Evolutionary conservation across 1,140 invertebrate genomes (phyloP).

Genomic region (Drosophila navojoa): DNA sequence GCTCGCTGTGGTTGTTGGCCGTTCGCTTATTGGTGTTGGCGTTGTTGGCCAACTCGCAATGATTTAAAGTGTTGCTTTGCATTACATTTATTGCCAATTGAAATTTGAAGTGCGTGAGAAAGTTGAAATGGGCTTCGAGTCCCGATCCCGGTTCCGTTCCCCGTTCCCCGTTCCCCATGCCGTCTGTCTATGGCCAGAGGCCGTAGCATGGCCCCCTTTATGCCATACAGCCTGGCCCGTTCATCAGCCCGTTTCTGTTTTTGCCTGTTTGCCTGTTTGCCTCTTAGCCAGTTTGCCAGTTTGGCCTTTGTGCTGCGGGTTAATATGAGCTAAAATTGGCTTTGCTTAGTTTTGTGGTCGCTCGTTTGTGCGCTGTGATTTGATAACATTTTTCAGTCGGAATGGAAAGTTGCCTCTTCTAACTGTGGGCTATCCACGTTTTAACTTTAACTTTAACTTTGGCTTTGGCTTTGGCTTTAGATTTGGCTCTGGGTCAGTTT

Average conservation of each 20-base stretch:
- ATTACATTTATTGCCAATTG: conserved; percentile 84
- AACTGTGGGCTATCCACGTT: conserved; percentile 37
- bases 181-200: conserved; percentile 46
- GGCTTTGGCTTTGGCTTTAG: conserved; percentile 38
- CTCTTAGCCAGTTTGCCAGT: conserved; percentile 34
- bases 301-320: conserved; percentile 82
- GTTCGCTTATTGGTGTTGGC: conserved; percentile 77
- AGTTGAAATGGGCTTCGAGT: conserved; percentile 69
- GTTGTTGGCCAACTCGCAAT: conserved; percentile 76
- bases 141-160: conserved; percentile 2
- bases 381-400: conserved; percentile 79
- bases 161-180: conserved; percentile 4
- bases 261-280: conserved; percentile 19
- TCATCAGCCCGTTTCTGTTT: conserved; percentile 12
- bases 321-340: conserved; percentile 83
- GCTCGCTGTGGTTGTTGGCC: conserved; percentile 18
- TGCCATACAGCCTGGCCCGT: conserved; percentile 10
- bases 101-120: conserved; percentile 84
- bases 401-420: conserved; percentile 72
- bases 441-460: conserved; percentile 41
- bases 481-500: conserved; percentile 44
- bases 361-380: conserved; percentile 78
- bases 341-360: conserved; percentile 81
- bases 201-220: conserved; percentile 44
- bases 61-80: conserved; percentile 84